A percentile compares a stretch with the other conserved stretches of the same genome.
Evolutionary conservation across 2,797 vertebrate species (phyloP).

Genomic region (Myotis planiceps): DNA sequence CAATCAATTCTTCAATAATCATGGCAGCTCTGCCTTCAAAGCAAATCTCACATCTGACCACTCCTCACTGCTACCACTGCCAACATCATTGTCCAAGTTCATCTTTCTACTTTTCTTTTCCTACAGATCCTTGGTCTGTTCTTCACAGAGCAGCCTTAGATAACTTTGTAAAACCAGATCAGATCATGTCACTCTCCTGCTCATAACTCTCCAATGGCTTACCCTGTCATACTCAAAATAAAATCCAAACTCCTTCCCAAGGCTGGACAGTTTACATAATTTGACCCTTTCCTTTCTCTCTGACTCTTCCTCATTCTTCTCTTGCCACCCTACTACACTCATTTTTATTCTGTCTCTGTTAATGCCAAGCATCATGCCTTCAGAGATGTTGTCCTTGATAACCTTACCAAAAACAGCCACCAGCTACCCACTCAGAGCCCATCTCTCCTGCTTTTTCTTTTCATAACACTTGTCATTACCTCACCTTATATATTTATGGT

Average conservation of each 20-base stretch:
- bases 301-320: neutral
- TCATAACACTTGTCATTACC: neutral
- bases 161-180: neutral
- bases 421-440: neutral
- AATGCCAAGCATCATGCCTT: neutral
- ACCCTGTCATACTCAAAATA: neutral
- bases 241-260: neutral
- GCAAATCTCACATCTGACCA: neutral
- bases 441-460: neutral
- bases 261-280: neutral
- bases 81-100: neutral
- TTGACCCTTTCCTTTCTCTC: neutral
- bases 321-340: neutral
- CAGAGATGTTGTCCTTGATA: neutral
- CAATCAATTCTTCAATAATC: neutral
- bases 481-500: neutral
- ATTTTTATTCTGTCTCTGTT: neutral
- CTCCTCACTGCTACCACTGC: neutral
- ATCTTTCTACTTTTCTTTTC: constrained; percentile 12
- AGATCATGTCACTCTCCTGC: neutral
- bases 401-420: neutral
- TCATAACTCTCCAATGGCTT: neutral
- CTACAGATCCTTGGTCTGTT: neutral
- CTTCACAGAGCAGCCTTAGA: neutral
- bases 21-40: neutral